Percentiles rank a stretch among this genome's conserved stretches.
These are phyloP conservation scores for Blera fallax DNA, from an alignment of 2,888 invertebrate species.

Conservation along the genomic window DNA sequence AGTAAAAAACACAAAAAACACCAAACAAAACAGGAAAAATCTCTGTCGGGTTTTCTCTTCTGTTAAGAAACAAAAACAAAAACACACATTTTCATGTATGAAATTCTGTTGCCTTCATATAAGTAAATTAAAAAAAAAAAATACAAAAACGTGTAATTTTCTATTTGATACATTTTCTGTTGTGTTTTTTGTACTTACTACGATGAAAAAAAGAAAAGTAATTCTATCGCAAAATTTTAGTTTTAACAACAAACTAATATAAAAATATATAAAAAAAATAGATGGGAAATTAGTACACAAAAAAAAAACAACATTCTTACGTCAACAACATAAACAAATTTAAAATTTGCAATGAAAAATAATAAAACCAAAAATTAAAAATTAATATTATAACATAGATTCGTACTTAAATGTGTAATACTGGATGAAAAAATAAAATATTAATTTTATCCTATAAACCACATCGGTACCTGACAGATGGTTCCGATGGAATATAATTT, in stretches of 20 bases:
- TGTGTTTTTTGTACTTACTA: slow-evolving; percentile 56
- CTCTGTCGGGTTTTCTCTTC: slow-evolving; percentile 21
- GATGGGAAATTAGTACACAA: neutral
- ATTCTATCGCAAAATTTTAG: slow-evolving; percentile 31
- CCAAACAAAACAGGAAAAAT: neutral
- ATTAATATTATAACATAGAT: slow-evolving; percentile 27
- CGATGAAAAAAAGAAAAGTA: slow-evolving; percentile 2
- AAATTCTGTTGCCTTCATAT: slow-evolving; percentile 51
- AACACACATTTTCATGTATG: slow-evolving; percentile 19
- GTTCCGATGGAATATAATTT: slow-evolving; percentile 39
- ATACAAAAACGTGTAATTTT: slow-evolving; percentile 16
- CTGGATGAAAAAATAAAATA: slow-evolving; percentile 14
- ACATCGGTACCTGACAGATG: slow-evolving; percentile 39
- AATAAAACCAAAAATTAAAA: no score
- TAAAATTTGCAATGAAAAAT: slow-evolving; percentile 31
- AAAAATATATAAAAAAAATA: neutral
- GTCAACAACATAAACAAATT: slow-evolving; percentile 62
- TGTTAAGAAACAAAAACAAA: slow-evolving; percentile 5
- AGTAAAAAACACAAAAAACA: slow-evolving; percentile 8
- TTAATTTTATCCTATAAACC: slow-evolving; percentile 72
- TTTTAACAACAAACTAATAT: neutral
- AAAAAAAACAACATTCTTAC: slow-evolving; percentile 21
- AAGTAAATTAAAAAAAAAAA: slow-evolving; percentile 21
- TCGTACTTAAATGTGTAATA: slow-evolving; percentile 48
- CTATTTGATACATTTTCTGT: slow-evolving; percentile 46